Percentiles rank a stretch among this genome's conserved stretches.
phyloP scores from a whole-genome alignment of 1,140 invertebrate genomes.

The Coelopa frigida region DNA sequence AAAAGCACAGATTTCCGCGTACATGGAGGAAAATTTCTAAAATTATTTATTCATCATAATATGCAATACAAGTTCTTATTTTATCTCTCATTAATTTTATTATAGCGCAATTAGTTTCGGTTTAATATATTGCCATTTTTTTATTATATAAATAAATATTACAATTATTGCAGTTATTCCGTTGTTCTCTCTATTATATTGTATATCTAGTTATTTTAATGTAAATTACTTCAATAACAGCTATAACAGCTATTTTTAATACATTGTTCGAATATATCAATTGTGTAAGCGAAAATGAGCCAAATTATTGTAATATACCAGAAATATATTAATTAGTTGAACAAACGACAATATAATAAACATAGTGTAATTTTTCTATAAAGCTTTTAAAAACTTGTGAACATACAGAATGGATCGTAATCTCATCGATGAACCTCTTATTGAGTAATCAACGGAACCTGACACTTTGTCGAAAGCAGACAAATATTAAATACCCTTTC shows the following conservation, averaged over 20 bases:
- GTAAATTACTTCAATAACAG: background rate
- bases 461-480: too few species aligned
- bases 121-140: conserved; percentile 1
- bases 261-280: too few species aligned
- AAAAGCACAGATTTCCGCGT: conserved; percentile 1
- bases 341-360: too few species aligned
- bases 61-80: too few species aligned
- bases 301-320: conserved; percentile 6
- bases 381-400: too few species aligned
- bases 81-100: background rate
- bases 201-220: background rate
- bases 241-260: background rate
- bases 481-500: too few species aligned
- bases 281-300: background rate
- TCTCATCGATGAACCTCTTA: too few species aligned
- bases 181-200: background rate
- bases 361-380: too few species aligned
- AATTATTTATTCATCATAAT: too few species aligned
- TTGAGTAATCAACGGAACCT: too few species aligned
- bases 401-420: too few species aligned
- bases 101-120: background rate
- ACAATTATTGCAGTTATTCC: background rate
- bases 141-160: conserved; percentile 1
- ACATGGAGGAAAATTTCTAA: conserved; percentile 3
- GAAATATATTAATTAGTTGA: too few species aligned